A percentile compares a stretch with the other conserved stretches of the same genome.
Conservation (phyloP, 2,888 invertebrate species). For the Dryadula phaetusa region DNA sequence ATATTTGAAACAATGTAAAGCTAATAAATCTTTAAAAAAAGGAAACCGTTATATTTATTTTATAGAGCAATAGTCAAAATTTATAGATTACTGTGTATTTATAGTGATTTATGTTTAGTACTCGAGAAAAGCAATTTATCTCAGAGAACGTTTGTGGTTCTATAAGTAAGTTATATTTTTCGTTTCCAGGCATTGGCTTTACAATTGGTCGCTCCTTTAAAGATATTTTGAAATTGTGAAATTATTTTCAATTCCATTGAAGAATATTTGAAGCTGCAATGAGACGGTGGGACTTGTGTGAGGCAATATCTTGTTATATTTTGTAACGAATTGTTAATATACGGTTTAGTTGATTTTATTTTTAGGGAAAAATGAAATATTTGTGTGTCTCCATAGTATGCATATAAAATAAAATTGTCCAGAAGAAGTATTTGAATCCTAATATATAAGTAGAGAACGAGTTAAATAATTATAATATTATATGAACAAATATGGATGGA, state of each 20-base stretch:
- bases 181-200: slow-evolving; percentile 32
- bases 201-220: slow-evolving; percentile 33
- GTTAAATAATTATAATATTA: too few relatives aligned
- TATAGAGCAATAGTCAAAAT: neutral
- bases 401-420: too few relatives aligned
- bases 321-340: neutral
- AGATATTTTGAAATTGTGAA: slow-evolving; percentile 39
- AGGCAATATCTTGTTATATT: neutral
- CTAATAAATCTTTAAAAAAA: too few relatives aligned
- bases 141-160: slow-evolving; percentile 19
- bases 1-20: too few relatives aligned
- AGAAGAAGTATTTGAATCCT: too few relatives aligned
- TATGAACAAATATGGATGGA: too few relatives aligned
- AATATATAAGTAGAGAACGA: too few relatives aligned
- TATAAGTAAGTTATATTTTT: slow-evolving; percentile 39
- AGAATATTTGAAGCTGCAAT: slow-evolving; percentile 15
- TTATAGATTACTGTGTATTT: neutral
- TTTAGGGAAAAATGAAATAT: too few relatives aligned
- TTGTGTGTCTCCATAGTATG: too few relatives aligned
- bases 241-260: slow-evolving; percentile 42
- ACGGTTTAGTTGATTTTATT: neutral
- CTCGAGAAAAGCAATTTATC: slow-evolving; percentile 28
- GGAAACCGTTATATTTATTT: neutral
- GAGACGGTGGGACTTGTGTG: neutral
- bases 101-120: slow-evolving; percentile 16